Evolutionary conservation across 1,140 invertebrate genomes (phyloP).

Genomic region (Bombus vancouverensis): DNA sequence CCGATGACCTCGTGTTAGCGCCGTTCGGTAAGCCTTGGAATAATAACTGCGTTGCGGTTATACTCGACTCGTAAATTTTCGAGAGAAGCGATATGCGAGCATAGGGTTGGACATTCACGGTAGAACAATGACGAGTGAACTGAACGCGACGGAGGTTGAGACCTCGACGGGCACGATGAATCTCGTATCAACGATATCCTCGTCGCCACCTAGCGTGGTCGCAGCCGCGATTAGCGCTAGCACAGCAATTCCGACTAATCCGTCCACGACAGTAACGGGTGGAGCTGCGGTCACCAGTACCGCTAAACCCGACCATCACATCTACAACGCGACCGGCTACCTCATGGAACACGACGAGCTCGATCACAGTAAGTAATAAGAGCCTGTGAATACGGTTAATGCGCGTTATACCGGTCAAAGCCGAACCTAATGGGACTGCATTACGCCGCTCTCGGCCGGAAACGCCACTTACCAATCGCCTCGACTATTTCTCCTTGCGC

Average conservation of each 20-base stretch:
- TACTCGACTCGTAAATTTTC: not conserved
- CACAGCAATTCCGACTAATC: constrained; percentile 76
- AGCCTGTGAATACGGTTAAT: constrained; percentile 25
- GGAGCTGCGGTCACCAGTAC: constrained; percentile 74
- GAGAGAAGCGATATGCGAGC: not conserved
- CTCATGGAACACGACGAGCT: constrained; percentile 78
- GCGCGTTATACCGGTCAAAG: constrained; percentile 35
- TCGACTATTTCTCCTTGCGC: not conserved
- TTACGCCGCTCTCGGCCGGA: not conserved
- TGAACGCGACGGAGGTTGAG: constrained; percentile 34
- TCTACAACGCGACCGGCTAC: constrained; percentile 77
- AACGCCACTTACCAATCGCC: constrained; percentile 17
- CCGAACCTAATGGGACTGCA: constrained; percentile 27
- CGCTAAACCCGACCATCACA: constrained; percentile 74
- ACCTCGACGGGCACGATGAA: constrained; percentile 57
- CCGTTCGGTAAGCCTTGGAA: not conserved
- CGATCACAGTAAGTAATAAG: constrained; percentile 79
- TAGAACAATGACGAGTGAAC: constrained; percentile 40
- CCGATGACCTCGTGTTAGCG: constrained; percentile 2
- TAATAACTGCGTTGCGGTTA: not conserved
- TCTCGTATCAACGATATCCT: constrained; percentile 67
- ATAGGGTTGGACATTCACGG: not conserved
- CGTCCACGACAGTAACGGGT: constrained; percentile 74
- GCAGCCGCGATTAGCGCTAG: constrained; percentile 76
- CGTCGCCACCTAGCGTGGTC: constrained; percentile 69